Evolutionary conservation across 1,140 invertebrate genomes (phyloP), one percentile per base, ranked within the genome.

Genomic region (Lanistes nyassanus): DNA sequence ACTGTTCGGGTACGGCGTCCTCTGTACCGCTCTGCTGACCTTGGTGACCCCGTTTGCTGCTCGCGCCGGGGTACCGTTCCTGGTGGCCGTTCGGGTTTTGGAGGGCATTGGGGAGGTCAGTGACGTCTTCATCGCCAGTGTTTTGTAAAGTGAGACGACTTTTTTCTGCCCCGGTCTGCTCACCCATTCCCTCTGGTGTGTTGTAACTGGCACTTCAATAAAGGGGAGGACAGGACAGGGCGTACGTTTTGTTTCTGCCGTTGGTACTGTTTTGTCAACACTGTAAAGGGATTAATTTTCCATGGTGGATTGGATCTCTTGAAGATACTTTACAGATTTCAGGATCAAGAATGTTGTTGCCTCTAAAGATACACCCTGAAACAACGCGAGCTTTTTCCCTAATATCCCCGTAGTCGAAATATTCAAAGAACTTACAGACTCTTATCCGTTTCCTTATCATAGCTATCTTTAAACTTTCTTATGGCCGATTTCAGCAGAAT

Each of bases 101-200:
- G 95, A 97, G 90, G 96, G 96, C 64, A 87, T 97, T 64, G 95
- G 95, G 83, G 96, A 97, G 91, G 95, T 95, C 90, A 82, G 74
- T 34, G 11, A 34, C 19, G 6, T 51, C 26, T 53, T 37, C 47
- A 55, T n/a, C 7, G n/a, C 39, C 29, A 31, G 68, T 0, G 21
- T 7, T 70, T 16, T 31, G 26, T 36, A 39, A 34, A 6, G 11
- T 37, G n/a, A n/a, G n/a, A n/a, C n/a, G n/a, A n/a, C n/a, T n/a
- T n/a, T n/a, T n/a, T n/a, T n/a, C n/a, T n/a, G n/a, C n/a, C n/a
- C n/a, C n/a, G n/a, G n/a, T n/a, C n/a, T n/a, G n/a, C n/a, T n/a
- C n/a, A n/a, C n/a, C n/a, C n/a, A n/a, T n/a, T n/a, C n/a, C n/a
- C n/a, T n/a, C n/a, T n/a, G n/a, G n/a, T n/a, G n/a, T n/a, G n/a